Base-by-base conservation (phyloP, 2,888 invertebrate genomes). In the Tubulanus polymorphus region DNA sequence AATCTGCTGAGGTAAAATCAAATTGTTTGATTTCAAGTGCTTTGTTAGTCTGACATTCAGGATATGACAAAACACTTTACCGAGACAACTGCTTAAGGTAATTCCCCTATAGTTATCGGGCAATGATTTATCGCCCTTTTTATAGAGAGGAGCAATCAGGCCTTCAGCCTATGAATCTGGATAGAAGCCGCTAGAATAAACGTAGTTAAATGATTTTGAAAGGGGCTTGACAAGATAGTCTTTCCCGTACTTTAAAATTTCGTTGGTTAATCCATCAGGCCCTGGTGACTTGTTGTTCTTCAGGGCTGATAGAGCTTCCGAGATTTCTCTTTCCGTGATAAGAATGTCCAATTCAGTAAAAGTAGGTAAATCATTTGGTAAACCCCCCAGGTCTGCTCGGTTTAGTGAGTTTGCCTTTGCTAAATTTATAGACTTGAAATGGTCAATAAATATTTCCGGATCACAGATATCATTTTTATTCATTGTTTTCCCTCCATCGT, bases 1-100 rank as follows among this genome's bases (percentile, higher is more conserved):
- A 29, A 58, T 53, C 51, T 61, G 59, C 20, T 59, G 30, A 20
- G 51, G 53, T 30, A 50, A 46, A 18, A 63, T 52, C 18, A 57
- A 35, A 35, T 55, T 51, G 35, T 61, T 53, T n/a, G 45, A 48
- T 48, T 61, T 61, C 45, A 59, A 45, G 52, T 50, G 37, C 27
- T 37, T 46, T 2, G 37, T 50, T 1, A 63, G 45, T 12, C 53
- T 28, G 12, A 18, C 30, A 47, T 59, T 61, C 28, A 61, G 30
- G 32, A 56, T 55, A 15, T 37, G 47, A 30, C 54, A 53, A 37
- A 58, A 35, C n/a, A 45, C 35, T 47, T 62, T 60, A 35, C 53
- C 55, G 3, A 54, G 23, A 37, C 32, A 23, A 41, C 62, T 60
- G 10, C 50, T 50, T n/a, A 59, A 47, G 46, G 55, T 56, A 20